These are phyloP conservation scores for Thermophis baileyi DNA, from an alignment of 2,113 vertebrate genomes.

Conservation along the genomic window DNA sequence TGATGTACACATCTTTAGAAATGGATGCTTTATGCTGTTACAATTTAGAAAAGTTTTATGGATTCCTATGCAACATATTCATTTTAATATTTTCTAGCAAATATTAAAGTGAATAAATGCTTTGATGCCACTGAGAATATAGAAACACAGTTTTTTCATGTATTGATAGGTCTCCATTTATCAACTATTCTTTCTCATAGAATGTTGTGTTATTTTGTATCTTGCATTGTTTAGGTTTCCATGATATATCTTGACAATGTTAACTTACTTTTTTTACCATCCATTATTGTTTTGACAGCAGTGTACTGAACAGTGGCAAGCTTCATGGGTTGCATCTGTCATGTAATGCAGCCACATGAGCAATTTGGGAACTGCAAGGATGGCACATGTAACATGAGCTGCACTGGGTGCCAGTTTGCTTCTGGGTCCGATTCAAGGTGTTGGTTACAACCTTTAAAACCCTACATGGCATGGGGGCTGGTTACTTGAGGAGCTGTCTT, in stretches of 20 bases:
- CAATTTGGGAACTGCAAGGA: not conserved
- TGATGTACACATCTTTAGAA: not conserved
- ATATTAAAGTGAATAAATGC: not conserved
- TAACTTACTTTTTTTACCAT: not conserved
- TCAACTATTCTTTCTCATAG: not conserved
- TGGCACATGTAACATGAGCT: not conserved
- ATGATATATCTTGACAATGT: slow-evolving; percentile 20
- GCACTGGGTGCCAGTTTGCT: not conserved
- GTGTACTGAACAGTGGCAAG: not conserved
- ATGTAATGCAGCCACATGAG: not conserved
- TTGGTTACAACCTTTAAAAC: not conserved
- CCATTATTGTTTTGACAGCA: slow-evolving; percentile 2
- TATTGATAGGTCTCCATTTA: not conserved
- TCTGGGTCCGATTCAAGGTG: not conserved
- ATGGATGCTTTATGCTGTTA: not conserved
- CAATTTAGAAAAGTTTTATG: not conserved
- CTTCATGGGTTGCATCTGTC: not conserved
- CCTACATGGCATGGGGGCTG: not conserved
- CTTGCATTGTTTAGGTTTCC: slow-evolving; percentile 6
- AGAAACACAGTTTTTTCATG: not conserved
- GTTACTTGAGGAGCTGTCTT: not conserved
- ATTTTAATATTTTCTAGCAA: not conserved
- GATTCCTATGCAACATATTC: not conserved
- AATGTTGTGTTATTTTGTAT: not conserved
- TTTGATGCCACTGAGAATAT: not conserved